Evolutionary conservation across 2,888 invertebrate species (phyloP), one percentile per base, ranked within the genome.

Genomic region (Microctonus hyperodae): DNA sequence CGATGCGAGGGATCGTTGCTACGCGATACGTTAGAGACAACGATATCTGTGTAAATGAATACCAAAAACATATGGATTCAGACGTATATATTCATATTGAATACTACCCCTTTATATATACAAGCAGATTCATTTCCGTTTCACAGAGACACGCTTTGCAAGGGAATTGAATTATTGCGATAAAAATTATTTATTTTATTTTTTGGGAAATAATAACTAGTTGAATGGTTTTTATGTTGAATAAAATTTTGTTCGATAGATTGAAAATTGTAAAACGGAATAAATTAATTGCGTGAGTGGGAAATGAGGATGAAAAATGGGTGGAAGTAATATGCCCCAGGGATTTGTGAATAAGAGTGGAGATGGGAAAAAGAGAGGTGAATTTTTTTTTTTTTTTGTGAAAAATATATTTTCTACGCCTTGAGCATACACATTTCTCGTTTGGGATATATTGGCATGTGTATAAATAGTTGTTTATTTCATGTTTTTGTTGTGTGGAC

Each of bases 21-120:
- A 68, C 62, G 69, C 68, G 71, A 73, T 68, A 70, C 69, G 70
- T 64, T 65, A 66, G 69, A 68, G 70, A 68, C 65, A 73, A 57
- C 60, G 70, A 73, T 73, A 71, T 64, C 69, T 56, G 22, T 56
- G 44, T 61, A 48, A 65, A 68, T 37, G 61, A 67, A 69, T 65
- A 65, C 51, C 10, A 44, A 56, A 60, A 60, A 60, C 48, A 20
- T 35, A 33, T 35, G 28, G 25, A 23, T 44, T 44, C 16, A 44
- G 16, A 44, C 40, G n/a, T 40, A 44, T 9, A 37, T 23, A 35
- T 31, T 22, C 22, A 23, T 25, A 35, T 53, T 31, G n/a, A n/a
- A 50, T 50, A 22, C n/a, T 23, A 51, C 13, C 23, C 48, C 25
- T 60, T 28, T 60, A 20, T 53, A 23, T 40, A 59, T 35, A 13